Conservation (phyloP, 2,888 invertebrate genomes). For the Luffia ferchaultella region DNA sequence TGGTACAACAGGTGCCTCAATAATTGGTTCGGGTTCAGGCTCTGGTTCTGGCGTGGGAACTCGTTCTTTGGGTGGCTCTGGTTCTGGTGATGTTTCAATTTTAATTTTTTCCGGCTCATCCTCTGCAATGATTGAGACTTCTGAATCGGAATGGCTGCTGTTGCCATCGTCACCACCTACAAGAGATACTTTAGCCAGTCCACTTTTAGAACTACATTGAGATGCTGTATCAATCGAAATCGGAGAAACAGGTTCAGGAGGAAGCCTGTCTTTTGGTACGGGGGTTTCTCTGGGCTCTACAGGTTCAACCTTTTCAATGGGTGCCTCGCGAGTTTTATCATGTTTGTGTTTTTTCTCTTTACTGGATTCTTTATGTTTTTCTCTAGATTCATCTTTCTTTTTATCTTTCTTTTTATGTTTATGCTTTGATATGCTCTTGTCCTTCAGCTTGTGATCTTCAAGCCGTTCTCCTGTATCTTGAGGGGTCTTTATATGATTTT, state of each 20-base stretch:
- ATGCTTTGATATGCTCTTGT: conserved; percentile 61
- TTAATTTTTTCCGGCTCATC: conserved; percentile 54
- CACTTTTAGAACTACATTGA: conserved; percentile 59
- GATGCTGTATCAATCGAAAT: conserved; percentile 59
- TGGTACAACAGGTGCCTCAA: conserved; percentile 32
- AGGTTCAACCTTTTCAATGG: conserved; percentile 56
- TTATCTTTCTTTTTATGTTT: conserved; percentile 74
- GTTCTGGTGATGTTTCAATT: conserved; percentile 40
- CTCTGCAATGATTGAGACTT: conserved; percentile 38
- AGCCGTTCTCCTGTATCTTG: conserved; percentile 38
- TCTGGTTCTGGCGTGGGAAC: conserved; percentile 28
- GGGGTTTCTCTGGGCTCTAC: conserved; percentile 50
- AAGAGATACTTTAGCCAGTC: conserved; percentile 39
- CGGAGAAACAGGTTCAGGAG: conserved; percentile 46
- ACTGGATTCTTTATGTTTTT: conserved; percentile 66
- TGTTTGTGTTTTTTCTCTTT: conserved; percentile 64
- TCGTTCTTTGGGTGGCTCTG: conserved; percentile 28
- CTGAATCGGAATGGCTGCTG: conserved; percentile 56
- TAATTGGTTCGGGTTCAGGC: conserved; percentile 30
- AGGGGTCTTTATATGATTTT: conserved; percentile 54
- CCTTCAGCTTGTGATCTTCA: conserved; percentile 49
- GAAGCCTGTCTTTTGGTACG: conserved; percentile 39
- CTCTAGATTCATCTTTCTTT: conserved; percentile 69
- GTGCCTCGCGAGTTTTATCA: conserved; percentile 55
- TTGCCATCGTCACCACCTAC: conserved; percentile 40